phyloP scores from a whole-genome alignment of 2,888 invertebrate genomes.

The Agrilus biguttatus region DNA sequence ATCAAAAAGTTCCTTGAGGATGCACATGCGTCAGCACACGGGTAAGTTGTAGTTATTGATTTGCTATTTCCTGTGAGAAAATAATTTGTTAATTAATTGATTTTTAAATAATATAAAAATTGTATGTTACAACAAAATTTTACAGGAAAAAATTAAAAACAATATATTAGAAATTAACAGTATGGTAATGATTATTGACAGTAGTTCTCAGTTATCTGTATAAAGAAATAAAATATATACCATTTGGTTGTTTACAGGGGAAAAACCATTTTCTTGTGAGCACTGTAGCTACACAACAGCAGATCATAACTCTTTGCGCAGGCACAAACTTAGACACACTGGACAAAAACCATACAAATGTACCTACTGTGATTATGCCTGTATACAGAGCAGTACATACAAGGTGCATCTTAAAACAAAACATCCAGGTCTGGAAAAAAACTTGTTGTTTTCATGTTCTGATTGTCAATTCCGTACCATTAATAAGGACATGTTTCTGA shows the following conservation, averaged over 20 bases:
- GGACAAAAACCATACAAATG: conserved; percentile 66
- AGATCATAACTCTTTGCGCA: conserved; percentile 68
- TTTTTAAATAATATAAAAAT: too few species aligned
- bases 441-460: conserved; percentile 45
- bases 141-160: too few species aligned
- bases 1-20: conserved; percentile 46
- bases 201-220: too few species aligned
- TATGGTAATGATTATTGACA: too few species aligned
- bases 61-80: not conserved
- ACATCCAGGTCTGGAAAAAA: conserved; percentile 54
- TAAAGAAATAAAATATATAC: not conserved
- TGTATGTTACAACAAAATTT: too few species aligned
- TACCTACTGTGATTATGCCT: conserved; percentile 61
- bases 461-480: conserved; percentile 49
- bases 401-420: conserved; percentile 64
- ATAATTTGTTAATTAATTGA: too few species aligned
- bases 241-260: conserved; percentile 34
- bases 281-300: conserved; percentile 56
- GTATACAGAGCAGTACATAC: conserved; percentile 67
- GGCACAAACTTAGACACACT: conserved; percentile 65
- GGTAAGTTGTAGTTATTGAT: conserved; percentile 32
- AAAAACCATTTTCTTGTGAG: conserved; percentile 65
- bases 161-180: too few species aligned
- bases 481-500: conserved; percentile 44
- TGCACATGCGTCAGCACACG: conserved; percentile 57